Percentiles rank a stretch among this genome's conserved stretches.
phyloP scores from a whole-genome alignment of 1,140 invertebrate species.

The Phthorimaea operculella region DNA sequence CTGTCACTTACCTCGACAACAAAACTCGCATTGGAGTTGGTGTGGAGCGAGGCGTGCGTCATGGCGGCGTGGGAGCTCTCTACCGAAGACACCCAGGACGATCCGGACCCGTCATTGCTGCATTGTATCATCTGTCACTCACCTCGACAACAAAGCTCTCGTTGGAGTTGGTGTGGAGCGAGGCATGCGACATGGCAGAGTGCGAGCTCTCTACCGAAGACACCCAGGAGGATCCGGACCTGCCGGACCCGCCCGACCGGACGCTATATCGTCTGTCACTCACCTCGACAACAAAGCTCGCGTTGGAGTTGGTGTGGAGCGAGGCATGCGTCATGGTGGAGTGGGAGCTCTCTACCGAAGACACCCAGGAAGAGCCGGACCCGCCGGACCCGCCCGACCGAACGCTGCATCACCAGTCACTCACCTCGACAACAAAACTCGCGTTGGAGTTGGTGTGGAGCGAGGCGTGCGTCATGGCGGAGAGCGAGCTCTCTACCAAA shows the following conservation, averaged over 20 bases:
- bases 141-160: slow-evolving; percentile 96
- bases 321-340: slow-evolving; percentile 85
- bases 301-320: slow-evolving; percentile 94
- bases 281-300: slow-evolving; percentile 95
- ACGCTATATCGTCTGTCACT: too few species aligned
- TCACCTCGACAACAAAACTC: slow-evolving; percentile 93
- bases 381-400: slow-evolving; percentile 91
- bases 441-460: slow-evolving; percentile 95
- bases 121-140: too few species aligned
- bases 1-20: slow-evolving; percentile 92
- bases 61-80: slow-evolving; percentile 89
- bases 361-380: slow-evolving; percentile 91
- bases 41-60: slow-evolving; percentile 84
- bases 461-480: slow-evolving; percentile 83
- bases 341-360: slow-evolving; percentile 85
- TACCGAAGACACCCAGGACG: slow-evolving; percentile 90
- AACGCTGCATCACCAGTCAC: too few species aligned
- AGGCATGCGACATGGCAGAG: slow-evolving; percentile 83
- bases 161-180: slow-evolving; percentile 94
- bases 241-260: too few species aligned
- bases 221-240: slow-evolving; percentile 93
- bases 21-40: slow-evolving; percentile 96
- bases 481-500: slow-evolving; percentile 85
- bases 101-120: slow-evolving; percentile 87
- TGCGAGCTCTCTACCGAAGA: slow-evolving; percentile 88